phyloP scores from a whole-genome alignment of 1,140 invertebrate genomes.

The Rhagoletis zephyria region DNA sequence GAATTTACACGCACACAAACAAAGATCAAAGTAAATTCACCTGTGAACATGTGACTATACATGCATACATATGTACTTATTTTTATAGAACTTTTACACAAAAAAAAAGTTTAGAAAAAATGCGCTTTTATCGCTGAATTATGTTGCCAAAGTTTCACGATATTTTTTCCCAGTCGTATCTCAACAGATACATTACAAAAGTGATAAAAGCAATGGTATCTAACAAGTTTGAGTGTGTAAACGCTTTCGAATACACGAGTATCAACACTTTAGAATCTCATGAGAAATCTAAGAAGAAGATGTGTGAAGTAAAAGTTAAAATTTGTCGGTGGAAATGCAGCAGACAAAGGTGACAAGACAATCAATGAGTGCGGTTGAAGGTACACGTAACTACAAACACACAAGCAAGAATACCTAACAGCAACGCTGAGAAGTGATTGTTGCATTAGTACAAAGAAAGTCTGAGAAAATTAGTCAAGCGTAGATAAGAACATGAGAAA shows the following conservation, averaged over 20 bases:
- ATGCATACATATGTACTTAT: not conserved
- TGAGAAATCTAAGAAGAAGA: not conserved
- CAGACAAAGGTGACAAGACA: slow-evolving; percentile 31
- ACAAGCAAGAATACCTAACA: not conserved
- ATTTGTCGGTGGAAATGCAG: not conserved
- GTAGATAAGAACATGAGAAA: not conserved
- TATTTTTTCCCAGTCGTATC: not conserved
- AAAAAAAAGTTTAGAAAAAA: slow-evolving; percentile 5
- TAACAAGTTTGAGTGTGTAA: not conserved
- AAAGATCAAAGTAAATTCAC: not conserved
- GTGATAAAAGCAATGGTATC: slow-evolving; percentile 29
- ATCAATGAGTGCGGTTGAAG: slow-evolving; percentile 13
- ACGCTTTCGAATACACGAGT: not conserved
- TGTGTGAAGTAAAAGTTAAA: not conserved
- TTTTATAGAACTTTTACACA: not conserved
- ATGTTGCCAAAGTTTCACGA: not conserved
- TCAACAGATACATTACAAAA: not conserved
- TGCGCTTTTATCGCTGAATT: not conserved
- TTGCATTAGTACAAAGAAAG: not conserved
- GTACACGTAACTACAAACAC: not conserved
- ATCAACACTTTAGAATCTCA: not conserved
- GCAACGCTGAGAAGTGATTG: not conserved
- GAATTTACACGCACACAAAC: not conserved
- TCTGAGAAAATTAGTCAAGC: slow-evolving; percentile 26
- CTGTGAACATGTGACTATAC: not conserved